These are phyloP conservation scores for Pandemis corylana DNA, from an alignment of 2,888 invertebrate genomes.

Conservation along the genomic window DNA sequence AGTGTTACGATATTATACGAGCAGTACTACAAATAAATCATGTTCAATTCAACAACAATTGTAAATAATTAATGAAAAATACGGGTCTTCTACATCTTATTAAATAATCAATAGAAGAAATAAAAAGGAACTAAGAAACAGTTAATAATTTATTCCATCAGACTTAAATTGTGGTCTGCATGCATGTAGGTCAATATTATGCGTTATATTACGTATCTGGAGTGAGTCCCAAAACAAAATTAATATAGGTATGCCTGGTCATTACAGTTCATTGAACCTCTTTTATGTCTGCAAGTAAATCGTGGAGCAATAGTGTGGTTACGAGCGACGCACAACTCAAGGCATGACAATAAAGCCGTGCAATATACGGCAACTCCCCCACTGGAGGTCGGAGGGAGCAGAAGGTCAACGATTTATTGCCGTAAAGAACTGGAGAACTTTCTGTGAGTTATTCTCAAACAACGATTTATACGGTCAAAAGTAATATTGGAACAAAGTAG, in stretches of 20 bases:
- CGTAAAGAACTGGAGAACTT: conserved; percentile 31
- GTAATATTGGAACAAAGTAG: conserved; percentile 21
- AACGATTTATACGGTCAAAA: conserved; percentile 26
- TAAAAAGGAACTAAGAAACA: neutral
- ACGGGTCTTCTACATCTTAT: too few species aligned
- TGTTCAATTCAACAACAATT: too few species aligned
- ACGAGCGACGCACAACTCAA: conserved; percentile 56
- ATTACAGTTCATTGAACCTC: conserved; percentile 51
- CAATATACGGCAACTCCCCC: conserved; percentile 48
- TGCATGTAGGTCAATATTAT: neutral
- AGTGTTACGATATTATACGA: neutral
- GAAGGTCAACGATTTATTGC: conserved; percentile 41
- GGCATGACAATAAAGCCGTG: conserved; percentile 56
- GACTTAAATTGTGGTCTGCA: neutral
- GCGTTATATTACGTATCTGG: conserved; percentile 1
- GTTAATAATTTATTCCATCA: neutral
- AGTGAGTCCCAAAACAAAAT: conserved; percentile 31
- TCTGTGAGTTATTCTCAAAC: conserved; percentile 27
- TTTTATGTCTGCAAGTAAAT: conserved; percentile 41
- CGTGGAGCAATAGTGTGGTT: conserved; percentile 44
- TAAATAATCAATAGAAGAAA: neutral
- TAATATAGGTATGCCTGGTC: conserved; percentile 46
- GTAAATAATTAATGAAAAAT: too few species aligned
- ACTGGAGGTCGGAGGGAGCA: conserved; percentile 54
- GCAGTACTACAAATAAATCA: neutral